These are phyloP conservation scores for Euproctis similis DNA, from an alignment of 2,888 invertebrate genomes.

Conservation along the genomic window DNA sequence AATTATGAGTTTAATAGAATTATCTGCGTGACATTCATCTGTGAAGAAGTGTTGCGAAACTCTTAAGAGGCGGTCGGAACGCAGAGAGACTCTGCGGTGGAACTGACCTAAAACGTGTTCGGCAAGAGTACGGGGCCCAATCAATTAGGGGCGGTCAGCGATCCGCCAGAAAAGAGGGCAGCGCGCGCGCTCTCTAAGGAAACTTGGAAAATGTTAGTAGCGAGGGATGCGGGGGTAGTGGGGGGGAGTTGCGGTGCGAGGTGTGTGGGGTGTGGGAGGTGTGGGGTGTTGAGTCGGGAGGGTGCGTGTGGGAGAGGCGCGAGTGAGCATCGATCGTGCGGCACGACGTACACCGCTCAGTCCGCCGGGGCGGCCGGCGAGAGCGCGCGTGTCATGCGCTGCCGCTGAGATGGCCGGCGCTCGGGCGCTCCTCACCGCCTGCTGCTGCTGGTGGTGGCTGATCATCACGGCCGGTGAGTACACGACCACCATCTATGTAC, in stretches of 20 bases:
- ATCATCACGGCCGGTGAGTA: constrained; percentile 72
- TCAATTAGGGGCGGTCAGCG: constrained; percentile 75
- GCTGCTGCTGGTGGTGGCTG: constrained; percentile 74
- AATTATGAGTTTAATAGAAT: too few species aligned
- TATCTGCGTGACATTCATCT: too few species aligned
- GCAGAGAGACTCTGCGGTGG: constrained; percentile 58
- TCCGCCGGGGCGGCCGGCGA: constrained; percentile 75
- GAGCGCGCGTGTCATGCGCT: constrained; percentile 74
- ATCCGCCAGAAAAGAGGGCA: constrained; percentile 71
- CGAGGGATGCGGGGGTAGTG: constrained; percentile 8
- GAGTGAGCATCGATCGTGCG: constrained; percentile 57
- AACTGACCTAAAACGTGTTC: constrained; percentile 71
- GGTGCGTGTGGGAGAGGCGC: constrained; percentile 56
- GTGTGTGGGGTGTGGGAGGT: constrained; percentile 27
- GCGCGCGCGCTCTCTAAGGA: constrained; percentile 76
- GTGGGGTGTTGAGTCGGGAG: constrained; percentile 55
- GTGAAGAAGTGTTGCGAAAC: neutral
- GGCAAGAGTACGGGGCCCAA: constrained; percentile 66
- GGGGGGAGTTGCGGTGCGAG: constrained; percentile 43
- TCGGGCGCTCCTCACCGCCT: constrained; percentile 74
- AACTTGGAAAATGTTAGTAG: constrained; percentile 62
- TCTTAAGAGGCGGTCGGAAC: constrained; percentile 6
- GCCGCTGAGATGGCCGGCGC: constrained; percentile 74
- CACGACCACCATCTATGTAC: constrained; percentile 12
- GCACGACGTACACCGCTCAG: constrained; percentile 55